Evolutionary conservation across 2,113 vertebrate genomes (phyloP).

Genomic region (Menidia beryllina): DNA sequence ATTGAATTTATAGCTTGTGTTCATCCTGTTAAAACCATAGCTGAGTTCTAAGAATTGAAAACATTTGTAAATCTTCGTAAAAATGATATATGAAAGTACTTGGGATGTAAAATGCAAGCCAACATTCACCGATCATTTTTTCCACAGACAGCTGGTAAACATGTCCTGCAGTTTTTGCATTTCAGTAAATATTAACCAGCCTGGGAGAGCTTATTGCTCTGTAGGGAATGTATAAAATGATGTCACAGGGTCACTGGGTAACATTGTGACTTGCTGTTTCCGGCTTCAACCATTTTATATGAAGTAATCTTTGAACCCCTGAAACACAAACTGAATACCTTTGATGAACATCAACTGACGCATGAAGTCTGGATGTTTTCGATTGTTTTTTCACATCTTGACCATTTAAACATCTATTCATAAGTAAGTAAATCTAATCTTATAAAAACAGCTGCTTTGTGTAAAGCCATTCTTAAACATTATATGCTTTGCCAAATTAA

Average conservation of each 20-base stretch:
- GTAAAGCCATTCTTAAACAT: background rate
- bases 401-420: background rate
- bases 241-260: background rate
- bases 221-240: too few species aligned
- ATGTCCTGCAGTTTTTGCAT: conserved; percentile 44
- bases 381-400: too few species aligned
- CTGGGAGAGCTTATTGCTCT: background rate
- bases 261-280: background rate
- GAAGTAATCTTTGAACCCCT: conserved; percentile 23
- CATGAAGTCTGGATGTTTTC: too few species aligned
- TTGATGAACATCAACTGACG: background rate
- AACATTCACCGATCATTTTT: too few species aligned
- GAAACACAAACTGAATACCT: background rate
- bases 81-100: too few species aligned
- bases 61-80: background rate
- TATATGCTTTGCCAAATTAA: background rate
- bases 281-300: background rate
- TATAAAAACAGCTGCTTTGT: background rate
- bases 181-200: conserved; percentile 39
- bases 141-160: too few species aligned
- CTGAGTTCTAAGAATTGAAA: background rate
- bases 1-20: background rate
- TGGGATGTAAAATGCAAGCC: too few species aligned
- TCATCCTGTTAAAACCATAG: background rate
- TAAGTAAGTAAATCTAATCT: conserved; percentile 28